Percentiles rank a stretch among this genome's conserved stretches.
Conservation (phyloP, 1,140 invertebrate genomes). For the Drosophila persimilis region DNA sequence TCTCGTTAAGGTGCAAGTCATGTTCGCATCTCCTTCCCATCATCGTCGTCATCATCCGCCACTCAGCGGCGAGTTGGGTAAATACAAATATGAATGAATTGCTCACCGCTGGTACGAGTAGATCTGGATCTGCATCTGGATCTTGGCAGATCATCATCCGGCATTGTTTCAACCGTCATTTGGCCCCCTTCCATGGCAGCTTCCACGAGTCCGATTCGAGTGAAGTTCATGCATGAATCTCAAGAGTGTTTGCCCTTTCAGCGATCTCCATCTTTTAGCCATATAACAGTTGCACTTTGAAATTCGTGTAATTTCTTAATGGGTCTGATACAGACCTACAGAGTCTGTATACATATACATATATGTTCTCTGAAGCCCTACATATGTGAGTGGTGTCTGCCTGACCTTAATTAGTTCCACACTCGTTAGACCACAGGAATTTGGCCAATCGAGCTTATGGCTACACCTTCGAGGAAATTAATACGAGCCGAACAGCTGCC, state of each 20-base stretch:
- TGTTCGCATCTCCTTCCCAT: slow-evolving; percentile 56
- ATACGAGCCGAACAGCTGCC: slow-evolving; percentile 42
- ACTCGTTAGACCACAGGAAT: slow-evolving; percentile 70
- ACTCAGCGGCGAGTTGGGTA: slow-evolving; percentile 67
- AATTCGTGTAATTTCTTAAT: slow-evolving; percentile 63
- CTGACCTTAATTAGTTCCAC: slow-evolving; percentile 76
- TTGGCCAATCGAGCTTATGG: slow-evolving; percentile 35
- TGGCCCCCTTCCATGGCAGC: slow-evolving; percentile 14
- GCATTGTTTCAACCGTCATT: slow-evolving; percentile 56
- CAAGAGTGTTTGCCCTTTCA: slow-evolving; percentile 63
- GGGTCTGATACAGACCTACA: slow-evolving; percentile 5
- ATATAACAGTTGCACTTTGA: slow-evolving; percentile 52
- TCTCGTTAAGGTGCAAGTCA: slow-evolving; percentile 73
- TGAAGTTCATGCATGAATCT: slow-evolving; percentile 45
- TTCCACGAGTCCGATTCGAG: slow-evolving; percentile 29
- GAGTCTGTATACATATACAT: not conserved
- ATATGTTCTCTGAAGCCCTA: slow-evolving; percentile 53
- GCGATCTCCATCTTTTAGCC: slow-evolving; percentile 53
- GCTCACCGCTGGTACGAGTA: slow-evolving; percentile 36
- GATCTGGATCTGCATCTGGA: slow-evolving; percentile 63
- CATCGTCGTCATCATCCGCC: slow-evolving; percentile 57
- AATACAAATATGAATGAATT: slow-evolving; percentile 81
- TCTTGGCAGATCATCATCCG: slow-evolving; percentile 73
- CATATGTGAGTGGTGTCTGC: slow-evolving; percentile 32
- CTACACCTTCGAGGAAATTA: slow-evolving; percentile 48